Conservation (phyloP, 1,140 invertebrate genomes). For the Drosophila sp. region DNA sequence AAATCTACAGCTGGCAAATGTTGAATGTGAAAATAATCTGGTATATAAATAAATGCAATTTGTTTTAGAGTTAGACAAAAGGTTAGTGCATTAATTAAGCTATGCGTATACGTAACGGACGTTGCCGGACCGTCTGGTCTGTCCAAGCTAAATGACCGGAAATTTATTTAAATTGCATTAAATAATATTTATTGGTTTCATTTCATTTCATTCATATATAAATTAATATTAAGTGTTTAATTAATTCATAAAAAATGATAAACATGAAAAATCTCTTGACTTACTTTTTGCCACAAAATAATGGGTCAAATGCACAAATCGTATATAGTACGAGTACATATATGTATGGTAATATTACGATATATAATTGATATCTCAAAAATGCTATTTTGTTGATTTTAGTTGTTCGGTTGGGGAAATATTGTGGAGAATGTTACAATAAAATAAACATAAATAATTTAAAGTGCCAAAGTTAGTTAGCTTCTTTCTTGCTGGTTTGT, state of each 20-base stretch:
- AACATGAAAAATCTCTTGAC: constrained; percentile 41
- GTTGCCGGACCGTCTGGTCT: too few species aligned
- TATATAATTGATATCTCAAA: constrained; percentile 9
- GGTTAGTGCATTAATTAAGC: too few species aligned
- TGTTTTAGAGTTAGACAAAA: too few species aligned
- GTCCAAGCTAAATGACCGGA: background rate
- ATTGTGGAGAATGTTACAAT: background rate
- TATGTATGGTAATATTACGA: constrained; percentile 1
- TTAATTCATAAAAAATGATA: constrained; percentile 48
- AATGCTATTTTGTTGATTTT: constrained; percentile 1
- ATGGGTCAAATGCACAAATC: constrained; percentile 25
- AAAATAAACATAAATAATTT: background rate
- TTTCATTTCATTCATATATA: constrained; percentile 49
- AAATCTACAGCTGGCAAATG: too few species aligned
- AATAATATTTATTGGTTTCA: constrained; percentile 78
- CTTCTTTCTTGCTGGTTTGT: constrained; percentile 7
- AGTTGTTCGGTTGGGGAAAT: background rate
- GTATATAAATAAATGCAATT: too few species aligned
- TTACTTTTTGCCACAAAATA: constrained; percentile 29
- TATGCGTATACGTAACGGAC: too few species aligned
- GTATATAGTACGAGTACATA: constrained; percentile 49
- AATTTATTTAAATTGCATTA: constrained; percentile 53
- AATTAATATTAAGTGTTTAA: constrained; percentile 36
- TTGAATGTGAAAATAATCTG: too few species aligned
- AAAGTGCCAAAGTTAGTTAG: constrained; percentile 26